phyloP scores from a whole-genome alignment of 2,113 vertebrate genomes.

The Manacus vitellinus region DNA sequence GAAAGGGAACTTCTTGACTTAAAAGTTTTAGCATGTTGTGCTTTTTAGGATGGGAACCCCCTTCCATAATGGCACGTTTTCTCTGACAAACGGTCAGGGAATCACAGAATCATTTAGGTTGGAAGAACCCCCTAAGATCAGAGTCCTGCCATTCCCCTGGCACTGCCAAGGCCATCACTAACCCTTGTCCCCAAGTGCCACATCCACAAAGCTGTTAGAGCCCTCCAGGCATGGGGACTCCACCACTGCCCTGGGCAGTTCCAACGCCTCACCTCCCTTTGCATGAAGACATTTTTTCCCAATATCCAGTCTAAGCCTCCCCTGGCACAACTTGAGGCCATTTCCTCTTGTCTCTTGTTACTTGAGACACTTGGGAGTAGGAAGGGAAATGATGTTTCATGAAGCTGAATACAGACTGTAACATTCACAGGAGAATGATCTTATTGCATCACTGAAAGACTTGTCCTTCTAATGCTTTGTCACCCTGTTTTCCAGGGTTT shows the following conservation, averaged over 20 bases:
- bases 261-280: background rate
- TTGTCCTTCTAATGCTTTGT: background rate
- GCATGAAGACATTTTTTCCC: background rate
- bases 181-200: background rate
- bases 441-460: background rate
- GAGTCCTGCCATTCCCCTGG: background rate
- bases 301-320: background rate
- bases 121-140: background rate
- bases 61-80: background rate
- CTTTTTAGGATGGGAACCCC: background rate
- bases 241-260: background rate
- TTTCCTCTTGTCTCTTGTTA: background rate
- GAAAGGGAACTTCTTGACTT: background rate
- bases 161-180: background rate
- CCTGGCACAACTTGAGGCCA: background rate
- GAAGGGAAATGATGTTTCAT: background rate
- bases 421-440: background rate
- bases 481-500: background rate
- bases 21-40: rapidly evolving
- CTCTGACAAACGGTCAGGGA: background rate
- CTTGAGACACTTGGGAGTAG: background rate
- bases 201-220: background rate
- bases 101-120: background rate
- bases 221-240: background rate
- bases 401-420: background rate